phyloP scores from a whole-genome alignment of 2,113 vertebrate genomes.

The Pelobates fuscus region DNA sequence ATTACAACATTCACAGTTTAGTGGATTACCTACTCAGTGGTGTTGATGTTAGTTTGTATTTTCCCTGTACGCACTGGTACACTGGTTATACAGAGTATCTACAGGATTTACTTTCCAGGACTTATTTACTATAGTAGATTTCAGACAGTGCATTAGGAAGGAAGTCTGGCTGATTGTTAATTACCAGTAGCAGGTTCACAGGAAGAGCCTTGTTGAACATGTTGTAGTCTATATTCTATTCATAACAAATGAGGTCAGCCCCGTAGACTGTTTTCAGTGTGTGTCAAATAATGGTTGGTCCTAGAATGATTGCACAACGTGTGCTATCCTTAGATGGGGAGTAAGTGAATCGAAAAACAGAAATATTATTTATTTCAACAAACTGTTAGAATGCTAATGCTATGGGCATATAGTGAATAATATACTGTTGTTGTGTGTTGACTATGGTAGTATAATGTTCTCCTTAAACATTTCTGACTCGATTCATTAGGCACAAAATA shows the following conservation, averaged over 20 bases:
- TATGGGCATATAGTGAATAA: too few species aligned
- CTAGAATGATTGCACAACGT: neutral
- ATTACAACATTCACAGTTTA: too few species aligned
- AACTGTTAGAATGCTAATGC: too few species aligned
- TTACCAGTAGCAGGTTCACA: conserved; percentile 6
- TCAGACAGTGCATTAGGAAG: conserved; percentile 12
- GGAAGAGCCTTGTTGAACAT: conserved; percentile 7
- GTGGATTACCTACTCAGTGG: too few species aligned
- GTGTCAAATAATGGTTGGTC: neutral
- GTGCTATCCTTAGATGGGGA: neutral
- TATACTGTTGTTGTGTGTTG: too few species aligned
- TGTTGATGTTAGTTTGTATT: neutral
- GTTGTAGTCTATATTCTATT: conserved; percentile 6
- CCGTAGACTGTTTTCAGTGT: neutral
- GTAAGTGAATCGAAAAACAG: too few species aligned
- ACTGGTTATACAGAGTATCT: neutral
- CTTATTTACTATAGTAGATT: neutral
- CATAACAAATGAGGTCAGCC: conserved; percentile 21
- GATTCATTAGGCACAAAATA: too few species aligned
- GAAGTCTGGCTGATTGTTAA: conserved; percentile 8
- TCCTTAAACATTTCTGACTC: too few species aligned
- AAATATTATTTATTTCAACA: too few species aligned
- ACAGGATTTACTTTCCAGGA: neutral
- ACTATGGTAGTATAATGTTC: too few species aligned
- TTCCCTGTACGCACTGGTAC: neutral